These are phyloP conservation scores for Epizoanthus illoricatus DNA, from an alignment of 92 coral and sea anemone genomes.

Conservation along the genomic window DNA sequence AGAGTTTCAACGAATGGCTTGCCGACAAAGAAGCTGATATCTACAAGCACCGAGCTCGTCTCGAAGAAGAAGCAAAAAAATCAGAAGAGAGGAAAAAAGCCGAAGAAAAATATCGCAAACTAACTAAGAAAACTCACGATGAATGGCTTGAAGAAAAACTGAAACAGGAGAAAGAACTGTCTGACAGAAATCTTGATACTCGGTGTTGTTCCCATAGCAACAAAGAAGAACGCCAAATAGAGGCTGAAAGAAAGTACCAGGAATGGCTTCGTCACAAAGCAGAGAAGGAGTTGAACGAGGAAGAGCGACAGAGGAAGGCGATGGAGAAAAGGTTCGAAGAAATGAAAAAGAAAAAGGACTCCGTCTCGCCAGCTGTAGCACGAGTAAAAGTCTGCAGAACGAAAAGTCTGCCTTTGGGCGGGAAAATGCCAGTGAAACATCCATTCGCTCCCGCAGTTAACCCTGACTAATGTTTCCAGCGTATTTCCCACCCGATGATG, in stretches of 20 bases:
- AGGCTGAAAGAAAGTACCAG: constrained; percentile 24
- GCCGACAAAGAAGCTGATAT: constrained; percentile 27
- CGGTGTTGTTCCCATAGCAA: background rate
- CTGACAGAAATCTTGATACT: constrained; percentile 6
- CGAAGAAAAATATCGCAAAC: constrained; percentile 17
- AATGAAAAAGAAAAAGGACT: constrained; percentile 26
- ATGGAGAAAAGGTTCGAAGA: constrained; percentile 37
- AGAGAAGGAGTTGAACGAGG: constrained; percentile 31
- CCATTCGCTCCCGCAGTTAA: background rate
- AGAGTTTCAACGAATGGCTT: constrained; percentile 25
- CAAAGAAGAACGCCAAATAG: constrained; percentile 25
- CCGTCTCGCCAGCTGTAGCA: background rate
- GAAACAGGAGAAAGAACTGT: constrained; percentile 6
- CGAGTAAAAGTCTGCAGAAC: constrained; percentile 17
- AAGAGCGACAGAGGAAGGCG: constrained; percentile 26
- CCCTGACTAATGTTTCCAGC: background rate
- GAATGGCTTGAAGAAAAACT: constrained; percentile 39
- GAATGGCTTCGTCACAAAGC: constrained; percentile 28
- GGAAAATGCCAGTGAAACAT: constrained; percentile 10
- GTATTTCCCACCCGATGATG: too few species aligned
- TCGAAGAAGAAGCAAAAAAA: constrained; percentile 32
- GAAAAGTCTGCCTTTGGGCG: constrained; percentile 10
- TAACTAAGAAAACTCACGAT: constrained; percentile 21
- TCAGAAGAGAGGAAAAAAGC: constrained; percentile 24
- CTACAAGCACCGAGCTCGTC: constrained; percentile 1